Base-by-base conservation (phyloP, 2,888 invertebrate species). In the Brenthis daphne region DNA sequence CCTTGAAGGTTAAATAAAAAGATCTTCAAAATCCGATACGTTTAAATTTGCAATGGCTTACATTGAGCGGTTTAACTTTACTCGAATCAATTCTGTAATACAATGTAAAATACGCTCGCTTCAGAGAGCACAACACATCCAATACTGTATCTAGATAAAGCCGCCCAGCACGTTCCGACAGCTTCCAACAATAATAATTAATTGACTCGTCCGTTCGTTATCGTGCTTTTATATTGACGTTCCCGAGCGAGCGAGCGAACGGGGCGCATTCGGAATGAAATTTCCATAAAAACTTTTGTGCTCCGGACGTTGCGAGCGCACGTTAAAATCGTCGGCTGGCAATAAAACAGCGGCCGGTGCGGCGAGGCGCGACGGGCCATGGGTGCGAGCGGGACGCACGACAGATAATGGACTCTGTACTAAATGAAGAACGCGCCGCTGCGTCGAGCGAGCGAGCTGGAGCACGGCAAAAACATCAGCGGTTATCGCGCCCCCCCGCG, bases 261-360 rank as follows among this genome's bases (percentile, higher is more conserved):
- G 90, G 87, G 88, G 87, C 90, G 90, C 90, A 90, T 89, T 92
- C 85, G 91, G 87, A 92, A 92, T 91, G 92, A 92, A 92, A 92
- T 92, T 92, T 92, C 92, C 92, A 92, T 92, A 92, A 92, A 92
- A 92, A 92, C 92, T 92, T 92, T 92, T 92, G 92, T 92, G 90
- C 91, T 90, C 89, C 85, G 91, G 91, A 92, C 92, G 92, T 92
- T 90, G 92, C 88, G 92, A 92, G 92, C 91, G 91, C 92, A 92
- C 92, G 92, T 92, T 92, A 92, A 92, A 92, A 92, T 90, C 90
- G 91, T 92, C 91, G 91, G 90, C 90, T 85, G 90, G 93, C 88
- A 92, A 93, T 88, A 92, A 92, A 92, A 93, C 92, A 87, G 93
- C 93, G 87, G 93, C 89, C 86, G 90, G 92, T 88, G 92, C 89